These are phyloP conservation scores for Indri indri DNA, from an alignment of 2,113 vertebrate species.

Conservation along the genomic window DNA sequence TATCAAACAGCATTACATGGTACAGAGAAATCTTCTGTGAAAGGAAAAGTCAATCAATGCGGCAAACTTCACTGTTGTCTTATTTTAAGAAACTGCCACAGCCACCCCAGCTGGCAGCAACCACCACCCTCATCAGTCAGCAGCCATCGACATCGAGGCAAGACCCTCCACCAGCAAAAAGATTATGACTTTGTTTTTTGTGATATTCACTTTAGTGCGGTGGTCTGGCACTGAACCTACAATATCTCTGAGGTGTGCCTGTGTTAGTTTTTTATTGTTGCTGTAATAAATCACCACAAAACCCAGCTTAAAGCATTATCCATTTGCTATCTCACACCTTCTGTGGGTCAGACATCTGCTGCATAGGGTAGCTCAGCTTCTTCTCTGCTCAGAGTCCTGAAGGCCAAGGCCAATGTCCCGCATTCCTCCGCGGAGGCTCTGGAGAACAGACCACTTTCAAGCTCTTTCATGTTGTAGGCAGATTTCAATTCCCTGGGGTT, in stretches of 20 bases:
- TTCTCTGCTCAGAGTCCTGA: neutral
- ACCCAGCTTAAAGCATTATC: too few species aligned
- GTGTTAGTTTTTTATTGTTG: neutral
- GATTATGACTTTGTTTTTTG: neutral
- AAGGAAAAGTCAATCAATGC: neutral
- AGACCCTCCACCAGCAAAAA: neutral
- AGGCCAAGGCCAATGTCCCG: neutral
- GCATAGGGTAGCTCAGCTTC: neutral
- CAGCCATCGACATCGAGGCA: neutral
- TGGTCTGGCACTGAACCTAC: neutral
- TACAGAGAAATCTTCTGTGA: neutral
- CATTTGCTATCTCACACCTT: neutral
- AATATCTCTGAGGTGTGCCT: neutral
- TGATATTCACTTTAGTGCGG: neutral
- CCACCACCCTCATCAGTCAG: neutral
- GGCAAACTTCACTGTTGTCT: neutral
- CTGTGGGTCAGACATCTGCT: too few species aligned
- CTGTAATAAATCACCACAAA: neutral
- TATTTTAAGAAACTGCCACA: neutral
- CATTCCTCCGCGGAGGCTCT: neutral
- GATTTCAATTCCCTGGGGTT: neutral
- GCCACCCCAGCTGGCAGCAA: neutral
- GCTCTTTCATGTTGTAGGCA: neutral
- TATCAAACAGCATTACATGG: neutral
- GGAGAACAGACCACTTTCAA: neutral